These are phyloP conservation scores for human (Homo sapiens) DNA, from an alignment of 2,113 vertebrate species.

Conservation along the genomic window DNA sequence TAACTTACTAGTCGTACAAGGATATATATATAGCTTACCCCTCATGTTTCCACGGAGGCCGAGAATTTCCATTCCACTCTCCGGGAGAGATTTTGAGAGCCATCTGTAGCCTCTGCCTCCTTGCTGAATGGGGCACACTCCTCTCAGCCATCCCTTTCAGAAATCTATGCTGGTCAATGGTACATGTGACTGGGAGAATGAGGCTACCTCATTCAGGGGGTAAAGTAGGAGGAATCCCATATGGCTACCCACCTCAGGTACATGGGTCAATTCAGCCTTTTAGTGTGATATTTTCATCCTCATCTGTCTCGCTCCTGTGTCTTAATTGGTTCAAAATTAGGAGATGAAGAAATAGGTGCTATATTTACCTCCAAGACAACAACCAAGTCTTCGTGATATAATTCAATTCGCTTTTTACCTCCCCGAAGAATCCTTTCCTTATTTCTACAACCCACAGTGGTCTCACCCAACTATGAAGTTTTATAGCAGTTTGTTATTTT, in stretches of 20 bases:
- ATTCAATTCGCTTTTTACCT: neutral
- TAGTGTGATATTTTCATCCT: neutral
- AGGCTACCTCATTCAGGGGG: rapidly evolving
- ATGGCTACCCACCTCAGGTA: neutral
- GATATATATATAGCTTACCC: neutral
- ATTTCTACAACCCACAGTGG: neutral
- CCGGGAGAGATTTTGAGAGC: no score
- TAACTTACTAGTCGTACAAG: neutral
- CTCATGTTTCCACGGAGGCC: neutral
- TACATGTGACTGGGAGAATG: neutral
- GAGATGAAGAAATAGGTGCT: neutral
- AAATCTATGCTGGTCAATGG: neutral
- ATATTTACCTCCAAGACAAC: neutral
- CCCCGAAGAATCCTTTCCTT: neutral
- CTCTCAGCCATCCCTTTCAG: neutral
- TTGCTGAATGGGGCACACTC: no score
- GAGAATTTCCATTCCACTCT: neutral
- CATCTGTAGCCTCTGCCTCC: neutral
- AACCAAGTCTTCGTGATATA: neutral
- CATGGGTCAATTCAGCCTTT: no score
- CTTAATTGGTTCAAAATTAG: neutral
- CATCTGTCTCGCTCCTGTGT: neutral
- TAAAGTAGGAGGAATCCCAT: neutral
- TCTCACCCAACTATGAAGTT: neutral
- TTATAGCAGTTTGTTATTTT: neutral